phyloP scores from a whole-genome alignment of 1,140 invertebrate genomes.

The Dreissena rostriformis region DNA sequence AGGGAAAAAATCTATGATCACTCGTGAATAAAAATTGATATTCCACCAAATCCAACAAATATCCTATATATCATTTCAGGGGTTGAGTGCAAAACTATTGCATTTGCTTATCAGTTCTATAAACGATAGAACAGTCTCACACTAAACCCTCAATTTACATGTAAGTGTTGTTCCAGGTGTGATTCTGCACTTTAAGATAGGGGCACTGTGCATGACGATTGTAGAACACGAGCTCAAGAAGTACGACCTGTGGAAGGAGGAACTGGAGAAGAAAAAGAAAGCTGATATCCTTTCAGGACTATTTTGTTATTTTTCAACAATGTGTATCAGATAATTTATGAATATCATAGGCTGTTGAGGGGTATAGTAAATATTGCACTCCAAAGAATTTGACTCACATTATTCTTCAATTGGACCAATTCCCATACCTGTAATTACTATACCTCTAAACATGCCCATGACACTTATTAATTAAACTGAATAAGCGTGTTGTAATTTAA shows the following conservation, averaged over 20 bases:
- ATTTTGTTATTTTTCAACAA: slow-evolving; percentile 1
- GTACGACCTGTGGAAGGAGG: slow-evolving; percentile 96
- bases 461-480: background rate
- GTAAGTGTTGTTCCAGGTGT: slow-evolving; percentile 79
- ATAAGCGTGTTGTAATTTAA: background rate
- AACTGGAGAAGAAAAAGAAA: slow-evolving; percentile 87
- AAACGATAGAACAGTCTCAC: no score
- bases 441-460: background rate
- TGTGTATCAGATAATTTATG: background rate
- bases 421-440: no score
- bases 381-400: no score
- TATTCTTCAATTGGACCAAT: no score
- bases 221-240: slow-evolving; percentile 96
- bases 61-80: no score
- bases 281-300: slow-evolving; percentile 78
- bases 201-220: slow-evolving; percentile 97
- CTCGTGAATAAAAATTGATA: no score
- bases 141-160: no score
- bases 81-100: no score
- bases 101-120: no score
- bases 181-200: slow-evolving; percentile 93
- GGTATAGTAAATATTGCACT: no score
- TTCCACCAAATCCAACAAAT: no score
- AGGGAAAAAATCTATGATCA: no score
- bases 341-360: background rate